Percentiles rank a stretch among this genome's conserved stretches.
Conservation (phyloP, 2,797 vertebrate species). For the Cebuella pygmaea region DNA sequence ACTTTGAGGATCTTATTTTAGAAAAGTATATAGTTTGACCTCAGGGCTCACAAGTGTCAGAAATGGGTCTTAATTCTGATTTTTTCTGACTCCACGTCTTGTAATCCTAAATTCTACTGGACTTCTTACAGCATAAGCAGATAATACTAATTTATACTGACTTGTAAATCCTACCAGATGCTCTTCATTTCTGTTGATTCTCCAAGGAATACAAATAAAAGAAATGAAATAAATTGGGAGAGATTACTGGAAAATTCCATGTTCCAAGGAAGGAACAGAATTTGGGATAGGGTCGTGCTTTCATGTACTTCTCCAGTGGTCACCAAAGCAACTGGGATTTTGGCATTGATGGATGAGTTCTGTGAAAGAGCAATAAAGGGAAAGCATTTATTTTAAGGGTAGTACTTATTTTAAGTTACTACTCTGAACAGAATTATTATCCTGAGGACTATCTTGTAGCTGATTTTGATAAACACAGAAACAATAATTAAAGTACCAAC, state of each 20-base stretch:
- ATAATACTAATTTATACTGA: background rate
- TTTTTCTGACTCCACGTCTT: background rate
- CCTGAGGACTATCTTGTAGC: background rate
- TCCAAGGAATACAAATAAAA: background rate
- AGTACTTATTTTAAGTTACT: background rate
- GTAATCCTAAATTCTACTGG: background rate
- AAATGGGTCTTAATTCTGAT: background rate
- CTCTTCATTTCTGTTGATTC: background rate
- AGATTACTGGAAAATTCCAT: background rate
- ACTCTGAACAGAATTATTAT: background rate
- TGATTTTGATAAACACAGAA: background rate
- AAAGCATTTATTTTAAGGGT: background rate
- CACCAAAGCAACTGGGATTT: background rate
- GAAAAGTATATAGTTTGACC: background rate
- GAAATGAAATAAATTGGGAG: background rate
- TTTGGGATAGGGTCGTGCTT: background rate
- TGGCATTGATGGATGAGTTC: background rate
- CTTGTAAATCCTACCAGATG: background rate
- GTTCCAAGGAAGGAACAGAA: background rate
- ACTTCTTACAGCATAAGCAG: background rate
- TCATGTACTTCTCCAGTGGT: background rate
- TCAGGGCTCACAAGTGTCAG: background rate
- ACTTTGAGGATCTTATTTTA: conserved; percentile 32
- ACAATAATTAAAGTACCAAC: background rate
- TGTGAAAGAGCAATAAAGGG: background rate